Percentiles rank a stretch among this genome's conserved stretches.
phyloP scores from a whole-genome alignment of 2,797 vertebrate species.

The Anisognathus igniventris region DNA sequence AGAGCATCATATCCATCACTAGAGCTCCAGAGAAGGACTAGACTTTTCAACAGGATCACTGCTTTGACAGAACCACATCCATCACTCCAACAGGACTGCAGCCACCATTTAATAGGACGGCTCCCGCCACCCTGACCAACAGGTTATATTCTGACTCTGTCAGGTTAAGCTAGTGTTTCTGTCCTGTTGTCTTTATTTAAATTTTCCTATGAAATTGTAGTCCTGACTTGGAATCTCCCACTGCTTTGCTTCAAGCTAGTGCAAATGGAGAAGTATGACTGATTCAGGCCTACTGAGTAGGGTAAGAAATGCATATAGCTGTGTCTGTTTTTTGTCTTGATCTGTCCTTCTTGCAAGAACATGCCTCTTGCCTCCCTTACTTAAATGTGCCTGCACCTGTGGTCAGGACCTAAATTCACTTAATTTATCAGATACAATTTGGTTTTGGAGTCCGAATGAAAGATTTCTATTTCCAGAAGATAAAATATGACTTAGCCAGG shows the following conservation, averaged over 20 bases:
- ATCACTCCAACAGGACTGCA: neutral
- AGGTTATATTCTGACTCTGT: neutral
- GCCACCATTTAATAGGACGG: neutral
- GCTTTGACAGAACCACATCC: neutral
- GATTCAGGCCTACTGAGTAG: neutral
- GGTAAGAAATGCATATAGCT: neutral
- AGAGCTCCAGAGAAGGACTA: neutral
- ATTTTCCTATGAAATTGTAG: neutral
- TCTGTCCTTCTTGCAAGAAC: neutral
- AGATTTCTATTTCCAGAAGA: neutral
- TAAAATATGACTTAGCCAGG: neutral
- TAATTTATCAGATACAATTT: neutral
- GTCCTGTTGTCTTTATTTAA: neutral
- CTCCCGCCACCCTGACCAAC: neutral
- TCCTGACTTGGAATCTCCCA: neutral
- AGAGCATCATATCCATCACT: no score
- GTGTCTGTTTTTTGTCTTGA: neutral
- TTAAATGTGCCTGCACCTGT: neutral
- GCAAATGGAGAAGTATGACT: neutral
- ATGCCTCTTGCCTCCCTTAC: neutral
- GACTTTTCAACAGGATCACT: neutral
- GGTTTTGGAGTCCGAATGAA: neutral
- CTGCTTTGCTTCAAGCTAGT: neutral
- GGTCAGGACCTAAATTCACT: neutral
- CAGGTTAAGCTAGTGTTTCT: neutral